Evolutionary conservation across 2,888 invertebrate genomes (phyloP).

Genomic region (Melitaea athalia): DNA sequence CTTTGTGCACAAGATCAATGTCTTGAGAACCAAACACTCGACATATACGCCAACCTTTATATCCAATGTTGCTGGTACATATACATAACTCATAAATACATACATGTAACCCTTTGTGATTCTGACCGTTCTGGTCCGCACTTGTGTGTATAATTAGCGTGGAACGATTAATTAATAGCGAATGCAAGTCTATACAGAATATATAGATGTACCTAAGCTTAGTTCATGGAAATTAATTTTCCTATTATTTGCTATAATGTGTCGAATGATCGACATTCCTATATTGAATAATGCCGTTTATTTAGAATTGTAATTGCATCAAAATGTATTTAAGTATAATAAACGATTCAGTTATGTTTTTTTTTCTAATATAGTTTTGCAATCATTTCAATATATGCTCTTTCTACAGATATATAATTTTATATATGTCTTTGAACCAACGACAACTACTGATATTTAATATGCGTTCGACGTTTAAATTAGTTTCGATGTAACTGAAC

Average conservation of each 20-base stretch:
- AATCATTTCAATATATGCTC: no score
- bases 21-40: conserved; percentile 54
- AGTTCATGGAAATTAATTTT: conserved; percentile 14
- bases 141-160: conserved; percentile 75
- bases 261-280: neutral
- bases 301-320: neutral
- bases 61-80: conserved; percentile 27
- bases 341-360: neutral
- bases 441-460: no score
- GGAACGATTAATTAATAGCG: conserved; percentile 77
- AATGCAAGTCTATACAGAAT: conserved; percentile 61
- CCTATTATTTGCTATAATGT: conserved; percentile 9
- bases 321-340: neutral
- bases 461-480: neutral
- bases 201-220: conserved; percentile 36
- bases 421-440: no score
- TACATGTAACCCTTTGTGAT: conserved; percentile 57
- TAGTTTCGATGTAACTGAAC: neutral
- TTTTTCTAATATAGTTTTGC: no score
- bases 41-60: conserved; percentile 51
- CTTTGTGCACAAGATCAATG: conserved; percentile 71
- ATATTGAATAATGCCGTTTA: neutral
- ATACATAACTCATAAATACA: conserved; percentile 28
- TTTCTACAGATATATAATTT: no score
- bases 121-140: conserved; percentile 59